Base-by-base conservation (phyloP, 2,888 invertebrate species). In the Ceramica pisi region DNA sequence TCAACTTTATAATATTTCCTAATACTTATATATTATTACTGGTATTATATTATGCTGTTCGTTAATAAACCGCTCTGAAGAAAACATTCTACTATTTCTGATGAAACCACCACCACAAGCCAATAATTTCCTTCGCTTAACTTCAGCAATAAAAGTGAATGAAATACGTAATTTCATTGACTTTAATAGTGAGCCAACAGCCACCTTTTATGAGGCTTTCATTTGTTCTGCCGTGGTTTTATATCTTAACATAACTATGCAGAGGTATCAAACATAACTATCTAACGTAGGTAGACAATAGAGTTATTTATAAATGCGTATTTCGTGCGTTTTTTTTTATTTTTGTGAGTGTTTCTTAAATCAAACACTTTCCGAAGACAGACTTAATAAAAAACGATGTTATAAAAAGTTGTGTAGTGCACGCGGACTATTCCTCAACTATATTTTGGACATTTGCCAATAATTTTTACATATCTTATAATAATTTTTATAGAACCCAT, bases 121-220 rank as follows among this genome's bases (percentile, higher is more conserved):
- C 35, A 67, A 62, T 71, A 63, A 80, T 68, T 80, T 80, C 12
- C 67, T 51, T 50, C 50, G 31, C 9, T 38, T 59, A 65, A 73
- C 55, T 73, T 77, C 23, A 19, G 72, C 19, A 67, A 77, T 80
- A 81, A 80, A 80, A 68, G 3, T 3, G 41, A 77, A 81, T 68
- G 57, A 69, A 67, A 70, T 62, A 67, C 61, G 72, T 73, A 73
- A 77, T 77, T 81, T 56, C 48, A 63, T 67, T 65, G 44, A 19
- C 67, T 66, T 71, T 71, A 72, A 80, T 80, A 80, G 62, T 56
- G 19, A 55, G 70, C 46, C 44, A 64, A 72, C 62, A 56, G 12
- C 67, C 55, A 63, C 60, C 26, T 71, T 80, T 81, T 71, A 77
- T 31, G 62, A 38, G 23, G 67, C 70, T 57, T 77, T 77, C 12